phyloP scores from a whole-genome alignment of 2,797 vertebrate species.

The Hydrophis major region DNA sequence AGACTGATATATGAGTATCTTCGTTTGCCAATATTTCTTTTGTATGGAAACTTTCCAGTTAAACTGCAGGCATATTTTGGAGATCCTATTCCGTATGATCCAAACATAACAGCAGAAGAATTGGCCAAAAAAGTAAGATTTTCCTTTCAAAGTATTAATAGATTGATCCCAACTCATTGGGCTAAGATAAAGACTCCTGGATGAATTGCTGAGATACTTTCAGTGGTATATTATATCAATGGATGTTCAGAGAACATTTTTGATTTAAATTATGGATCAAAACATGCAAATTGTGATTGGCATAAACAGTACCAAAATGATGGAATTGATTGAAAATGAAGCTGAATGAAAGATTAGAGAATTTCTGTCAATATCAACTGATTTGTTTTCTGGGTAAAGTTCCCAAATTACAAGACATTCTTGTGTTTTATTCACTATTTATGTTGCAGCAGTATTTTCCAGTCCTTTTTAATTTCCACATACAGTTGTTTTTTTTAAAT shows the following conservation, averaged over 20 bases:
- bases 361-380: neutral
- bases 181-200: neutral
- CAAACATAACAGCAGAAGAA: conserved; percentile 81
- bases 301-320: neutral
- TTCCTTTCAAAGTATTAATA: neutral
- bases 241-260: neutral
- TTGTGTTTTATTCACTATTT: neutral
- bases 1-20: conserved; percentile 86
- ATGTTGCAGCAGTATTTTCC: neutral
- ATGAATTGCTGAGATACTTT: neutral
- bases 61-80: conserved; percentile 94
- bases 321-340: neutral
- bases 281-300: neutral
- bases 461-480: neutral
- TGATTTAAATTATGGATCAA: neutral
- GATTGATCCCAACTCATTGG: neutral
- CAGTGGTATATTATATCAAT: neutral
- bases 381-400: neutral
- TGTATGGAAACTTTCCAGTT: conserved; percentile 96
- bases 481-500: neutral
- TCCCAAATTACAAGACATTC: neutral
- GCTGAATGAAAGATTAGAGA: neutral
- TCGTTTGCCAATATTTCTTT: conserved; percentile 81
- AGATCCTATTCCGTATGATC: conserved; percentile 92
- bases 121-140: conserved; percentile 85